These are phyloP conservation scores for Catotricha subobsoleta DNA, from an alignment of 2,888 invertebrate species.

Conservation along the genomic window DNA sequence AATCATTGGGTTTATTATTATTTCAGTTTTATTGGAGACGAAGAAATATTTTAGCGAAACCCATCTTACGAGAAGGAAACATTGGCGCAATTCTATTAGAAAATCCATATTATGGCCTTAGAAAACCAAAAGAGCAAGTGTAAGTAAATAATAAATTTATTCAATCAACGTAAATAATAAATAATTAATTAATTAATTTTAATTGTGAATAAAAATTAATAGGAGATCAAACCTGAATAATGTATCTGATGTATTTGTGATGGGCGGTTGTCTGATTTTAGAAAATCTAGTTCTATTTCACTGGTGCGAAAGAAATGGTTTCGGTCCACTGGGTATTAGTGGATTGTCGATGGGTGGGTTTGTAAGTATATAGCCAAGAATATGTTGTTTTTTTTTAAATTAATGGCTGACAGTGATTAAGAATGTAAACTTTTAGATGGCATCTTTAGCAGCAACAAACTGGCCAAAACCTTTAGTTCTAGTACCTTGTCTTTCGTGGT, in stretches of 20 bases:
- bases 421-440: slow-evolving; percentile 91
- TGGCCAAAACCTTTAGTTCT: slow-evolving; percentile 89
- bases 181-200: slow-evolving; percentile 8
- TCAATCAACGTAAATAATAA: slow-evolving; percentile 5
- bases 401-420: no score
- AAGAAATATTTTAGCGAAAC: slow-evolving; percentile 75
- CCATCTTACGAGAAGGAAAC: slow-evolving; percentile 70
- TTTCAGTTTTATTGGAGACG: slow-evolving; percentile 78
- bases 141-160: slow-evolving; percentile 30
- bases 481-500: slow-evolving; percentile 94
- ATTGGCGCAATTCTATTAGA: slow-evolving; percentile 89
- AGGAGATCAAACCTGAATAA: slow-evolving; percentile 83
- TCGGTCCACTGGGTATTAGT: slow-evolving; percentile 83
- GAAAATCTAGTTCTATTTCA: slow-evolving; percentile 82
- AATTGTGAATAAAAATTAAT: no score
- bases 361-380: slow-evolving; percentile 39
- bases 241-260: slow-evolving; percentile 95
- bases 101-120: slow-evolving; percentile 86
- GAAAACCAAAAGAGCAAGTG: slow-evolving; percentile 78
- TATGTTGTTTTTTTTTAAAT: slow-evolving; percentile 2
- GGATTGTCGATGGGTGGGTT: slow-evolving; percentile 98
- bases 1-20: slow-evolving; percentile 9
- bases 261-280: slow-evolving; percentile 92
- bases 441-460: slow-evolving; percentile 87
- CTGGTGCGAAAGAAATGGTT: slow-evolving; percentile 84